Percentiles rank a stretch among this genome's conserved stretches.
Conservation (phyloP, 2,888 invertebrate species). For the Apotomis capreana region DNA sequence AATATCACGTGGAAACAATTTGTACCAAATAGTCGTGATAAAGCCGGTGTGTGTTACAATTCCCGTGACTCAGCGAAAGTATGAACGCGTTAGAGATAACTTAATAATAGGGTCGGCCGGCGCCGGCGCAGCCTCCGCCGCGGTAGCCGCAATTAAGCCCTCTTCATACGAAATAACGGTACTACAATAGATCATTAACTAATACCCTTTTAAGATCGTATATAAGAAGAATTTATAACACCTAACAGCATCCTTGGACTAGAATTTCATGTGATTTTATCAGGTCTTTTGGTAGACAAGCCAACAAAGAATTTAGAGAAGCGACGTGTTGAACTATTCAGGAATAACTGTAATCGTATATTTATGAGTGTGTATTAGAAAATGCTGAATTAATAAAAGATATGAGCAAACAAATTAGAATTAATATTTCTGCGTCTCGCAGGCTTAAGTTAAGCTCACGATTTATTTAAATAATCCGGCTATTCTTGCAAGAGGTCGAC, state of each 20-base stretch:
- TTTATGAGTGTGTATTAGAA: slow-evolving; percentile 13
- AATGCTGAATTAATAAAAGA: slow-evolving; percentile 27
- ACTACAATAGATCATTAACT: slow-evolving; percentile 18
- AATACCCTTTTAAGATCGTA: slow-evolving; percentile 1
- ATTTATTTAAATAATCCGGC: slow-evolving; percentile 39
- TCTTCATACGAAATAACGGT: slow-evolving; percentile 28
- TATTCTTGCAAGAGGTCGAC: slow-evolving; percentile 30
- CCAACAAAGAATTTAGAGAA: not conserved
- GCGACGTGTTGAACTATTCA: slow-evolving; percentile 5
- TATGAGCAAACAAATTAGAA: slow-evolving; percentile 30
- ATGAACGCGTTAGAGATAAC: slow-evolving; percentile 43
- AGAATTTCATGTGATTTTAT: too few species aligned
- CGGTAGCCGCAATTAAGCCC: slow-evolving; percentile 36
- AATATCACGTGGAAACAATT: slow-evolving; percentile 30
- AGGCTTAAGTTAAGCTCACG: slow-evolving; percentile 30
- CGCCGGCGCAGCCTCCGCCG: slow-evolving; percentile 49
- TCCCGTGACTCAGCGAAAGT: slow-evolving; percentile 43
- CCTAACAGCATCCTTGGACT: not conserved
- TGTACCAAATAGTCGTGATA: slow-evolving; percentile 28
- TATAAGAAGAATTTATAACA: not conserved
- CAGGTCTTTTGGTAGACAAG: too few species aligned
- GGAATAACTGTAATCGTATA: not conserved
- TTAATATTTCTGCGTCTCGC: slow-evolving; percentile 30
- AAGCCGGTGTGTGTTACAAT: slow-evolving; percentile 39
- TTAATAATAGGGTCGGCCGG: slow-evolving; percentile 51